Base-by-base conservation (phyloP, 2,797 vertebrate genomes). In the Rhinella marina region DNA sequence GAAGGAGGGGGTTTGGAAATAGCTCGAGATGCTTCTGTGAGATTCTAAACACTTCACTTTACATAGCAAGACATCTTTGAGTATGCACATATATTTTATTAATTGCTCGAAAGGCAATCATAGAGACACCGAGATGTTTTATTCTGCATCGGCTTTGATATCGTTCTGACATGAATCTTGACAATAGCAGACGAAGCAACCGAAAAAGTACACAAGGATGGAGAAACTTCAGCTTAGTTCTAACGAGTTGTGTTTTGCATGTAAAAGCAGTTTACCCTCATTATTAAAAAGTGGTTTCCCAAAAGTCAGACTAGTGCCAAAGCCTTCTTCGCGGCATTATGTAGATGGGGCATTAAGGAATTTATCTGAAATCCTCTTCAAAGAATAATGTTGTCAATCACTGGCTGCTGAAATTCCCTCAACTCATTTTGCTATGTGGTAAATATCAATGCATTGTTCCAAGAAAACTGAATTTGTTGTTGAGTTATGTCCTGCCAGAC, bases 311-410 rank as follows among this genome's bases (percentile, higher is more conserved):
- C 88, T 89, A 89, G 85, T 56, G 75, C 88, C 88, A 89, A 89
- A 89, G 88, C 88, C 85, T 86, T 62, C 85, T 89, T 89, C 81
- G 17, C 85, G 56, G 88, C 73, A 83, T 80, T 89, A 89, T 89
- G 88, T 87, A 89, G 88, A 89, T 89, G 85, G 88, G 80, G 88
- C 85, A 89, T 89, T 89, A 89, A 89, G 88, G 88, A 89, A 84
- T 89, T 89, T 89, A 89, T 89, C 88, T 86, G 85, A 87, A 89
- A 89, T 87, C 88, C 85, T 78, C 88, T 89, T 89, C 85, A 89
- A 89, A 89, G 88, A 89, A 89, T 89, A 80, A 86, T 50, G 56
- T 80, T 89, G 88, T 89, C 88, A 89, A 89, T 89, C 85, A 89
- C 73, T 10, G 54, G 52, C 54, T 52, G 62, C 27, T 41, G 62